Conservation (phyloP, 2,888 invertebrate species). For the Fragum whitleyi region DNA sequence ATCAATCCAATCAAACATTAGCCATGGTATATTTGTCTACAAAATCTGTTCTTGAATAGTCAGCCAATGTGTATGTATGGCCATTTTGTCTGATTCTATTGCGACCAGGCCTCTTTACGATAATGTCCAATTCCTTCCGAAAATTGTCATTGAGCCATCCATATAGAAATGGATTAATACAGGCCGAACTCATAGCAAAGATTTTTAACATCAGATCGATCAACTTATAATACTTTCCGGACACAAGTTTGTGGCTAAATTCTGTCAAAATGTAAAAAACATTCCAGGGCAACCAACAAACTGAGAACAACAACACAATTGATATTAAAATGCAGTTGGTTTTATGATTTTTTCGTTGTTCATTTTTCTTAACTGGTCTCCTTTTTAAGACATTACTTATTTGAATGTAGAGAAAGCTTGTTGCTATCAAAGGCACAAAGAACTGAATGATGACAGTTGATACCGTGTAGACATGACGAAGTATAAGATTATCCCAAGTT, state of each 20-base stretch:
- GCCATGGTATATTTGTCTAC: conserved; percentile 55
- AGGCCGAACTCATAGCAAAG: conserved; percentile 84
- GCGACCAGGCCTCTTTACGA: conserved; percentile 66
- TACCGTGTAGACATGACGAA: conserved; percentile 78
- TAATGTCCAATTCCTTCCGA: conserved; percentile 78
- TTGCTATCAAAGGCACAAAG: conserved; percentile 79
- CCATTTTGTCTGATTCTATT: conserved; percentile 64
- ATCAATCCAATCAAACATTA: conserved; percentile 23
- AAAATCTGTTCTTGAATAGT: conserved; percentile 51
- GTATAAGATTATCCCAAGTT: conserved; percentile 72
- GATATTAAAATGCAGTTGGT: conserved; percentile 83
- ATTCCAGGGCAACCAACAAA: conserved; percentile 84
- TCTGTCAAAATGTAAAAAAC: conserved; percentile 79
- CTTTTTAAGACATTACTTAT: conserved; percentile 80
- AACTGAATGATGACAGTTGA: conserved; percentile 80
- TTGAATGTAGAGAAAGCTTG: conserved; percentile 78
- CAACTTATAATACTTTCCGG: conserved; percentile 77
- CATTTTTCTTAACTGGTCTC: conserved; percentile 77
- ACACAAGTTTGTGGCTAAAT: conserved; percentile 72
- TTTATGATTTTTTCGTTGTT: conserved; percentile 72
- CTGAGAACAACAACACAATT: conserved; percentile 82
- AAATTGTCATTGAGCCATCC: conserved; percentile 85
- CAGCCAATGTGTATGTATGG: conserved; percentile 57
- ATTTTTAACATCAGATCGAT: conserved; percentile 82
- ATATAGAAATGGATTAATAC: conserved; percentile 84